Base-by-base conservation (phyloP, 2,888 invertebrate species). In the Mythimna ferrago region DNA sequence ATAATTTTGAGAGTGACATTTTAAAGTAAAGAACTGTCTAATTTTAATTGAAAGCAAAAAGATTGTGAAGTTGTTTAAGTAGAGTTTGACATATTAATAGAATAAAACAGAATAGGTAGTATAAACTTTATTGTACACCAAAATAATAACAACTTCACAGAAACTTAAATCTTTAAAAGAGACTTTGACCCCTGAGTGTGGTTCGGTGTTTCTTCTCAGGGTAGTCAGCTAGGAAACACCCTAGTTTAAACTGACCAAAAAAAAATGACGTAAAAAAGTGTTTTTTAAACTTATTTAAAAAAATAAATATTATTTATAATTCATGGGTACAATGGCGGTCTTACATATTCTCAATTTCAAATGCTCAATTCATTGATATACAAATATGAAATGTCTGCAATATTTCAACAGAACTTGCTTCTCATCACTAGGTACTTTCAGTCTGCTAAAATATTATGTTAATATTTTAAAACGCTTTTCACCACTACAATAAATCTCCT, bases 401-500 rank as follows among this genome's bases (percentile, higher is more conserved):
- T 60, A 19, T 60, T 69, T 76, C 19, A 74, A 35, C n/a, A 26
- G 16, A 11, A 26, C 35, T 19, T 53, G 21, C 11, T 35, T n/a
- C n/a, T 51, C 16, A 14, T 48, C 48, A 48, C 6, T 32, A 32
- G 14, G 7, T n/a, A 44, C 11, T 76, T 58, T 51, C 11, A 66
- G 51, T 51, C 19, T 41, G 16, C 7, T 32, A 57, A 32, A 41
- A 51, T 51, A 2, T 41, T 44, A 57, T 51, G 48, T 26, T 75
- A n/a, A 53, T 41, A 41, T 76, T 73, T 73, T 14, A 35, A 73
- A 53, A 57, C 11, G 5, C 16, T 58, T 64, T 41, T 58, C 66
- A 73, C 16, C 67, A 26, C 67, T 58, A 11, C 35, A 26, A 58
- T 76, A 35, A 73, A 76, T 68, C 67, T 44, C 3, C 32, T 35